Base-by-base conservation (phyloP, 2,888 invertebrate species). In the Sphaerophoria taeniata region DNA sequence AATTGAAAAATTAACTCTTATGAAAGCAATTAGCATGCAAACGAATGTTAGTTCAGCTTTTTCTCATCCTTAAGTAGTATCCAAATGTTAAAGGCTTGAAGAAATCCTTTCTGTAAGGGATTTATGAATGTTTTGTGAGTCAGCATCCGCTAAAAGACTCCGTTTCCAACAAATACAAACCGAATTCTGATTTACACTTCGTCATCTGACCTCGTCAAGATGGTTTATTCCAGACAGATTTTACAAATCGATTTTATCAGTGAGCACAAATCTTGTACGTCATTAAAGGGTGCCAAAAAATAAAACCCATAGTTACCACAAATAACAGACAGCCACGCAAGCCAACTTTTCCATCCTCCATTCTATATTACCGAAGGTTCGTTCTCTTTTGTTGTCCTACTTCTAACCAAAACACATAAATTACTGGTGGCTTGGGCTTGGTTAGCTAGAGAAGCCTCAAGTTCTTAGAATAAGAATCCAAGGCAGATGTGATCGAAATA, bases 361-460 rank as follows among this genome's bases (percentile, higher is more conserved):
- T 24, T 2, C 24, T 24, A 31, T 60, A 33, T 47, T 65, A n/a
- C n/a, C 53, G 31, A 65, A 51, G 65, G 56, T 74, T 39, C 24
- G 55, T 34, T 47, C 67, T 72, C 47, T 53, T 72, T 65, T 55
- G n/a, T 53, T 73, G 63, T 51, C 43, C 70, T 56, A 70, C 55
- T 74, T 74, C 16, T n/a, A 63, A 72, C 72, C 14, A 60, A 77
- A 73, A 61, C 69, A 63, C 77, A 82, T 82, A 67, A 73, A 82
- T 82, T 78, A 77, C 34, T 56, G 56, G 6, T 45, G 69, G 69
- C 56, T 72, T 58, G 1, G 24, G n/a, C n/a, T n/a, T n/a, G n/a
- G n/a, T 24, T 24, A 24, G 24, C 24, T 1, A 24, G 60, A 65
- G 24, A 60, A 58, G 71, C 71, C 56, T 75, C 36, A 55, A 56